Evolutionary conservation across 35 echinoderm and acorn worm genomes (phyloP).

Genomic region (Anneissia japonica): DNA sequence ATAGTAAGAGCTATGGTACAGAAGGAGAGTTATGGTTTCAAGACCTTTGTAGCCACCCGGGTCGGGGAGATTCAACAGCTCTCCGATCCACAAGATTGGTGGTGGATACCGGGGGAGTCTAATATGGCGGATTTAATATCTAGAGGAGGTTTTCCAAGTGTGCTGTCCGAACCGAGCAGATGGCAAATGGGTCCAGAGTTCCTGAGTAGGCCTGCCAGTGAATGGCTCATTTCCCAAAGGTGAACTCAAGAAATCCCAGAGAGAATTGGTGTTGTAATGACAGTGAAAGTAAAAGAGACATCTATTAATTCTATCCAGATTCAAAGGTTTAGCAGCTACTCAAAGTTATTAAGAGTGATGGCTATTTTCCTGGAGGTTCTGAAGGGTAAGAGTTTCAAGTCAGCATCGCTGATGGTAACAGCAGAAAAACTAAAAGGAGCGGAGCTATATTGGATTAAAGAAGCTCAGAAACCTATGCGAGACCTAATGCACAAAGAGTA

Average conservation of each 20-base stretch:
- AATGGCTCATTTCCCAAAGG: too few species aligned
- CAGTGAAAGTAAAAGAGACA: neutral
- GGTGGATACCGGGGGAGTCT: conserved; percentile 21
- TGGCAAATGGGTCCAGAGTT: too few species aligned
- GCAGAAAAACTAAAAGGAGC: neutral
- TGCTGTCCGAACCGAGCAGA: too few species aligned
- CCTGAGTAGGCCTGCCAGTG: too few species aligned
- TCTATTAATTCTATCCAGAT: neutral
- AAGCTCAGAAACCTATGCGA: conserved; percentile 16
- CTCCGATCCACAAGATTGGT: conserved; percentile 45
- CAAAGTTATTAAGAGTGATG: neutral
- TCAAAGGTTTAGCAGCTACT: neutral
- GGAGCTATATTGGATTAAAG: conserved; percentile 31
- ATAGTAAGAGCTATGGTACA: conserved; percentile 52
- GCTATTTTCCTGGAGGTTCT: neutral
- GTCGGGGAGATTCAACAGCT: conserved; percentile 39
- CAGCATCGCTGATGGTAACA: neutral
- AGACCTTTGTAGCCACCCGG: conserved; percentile 47
- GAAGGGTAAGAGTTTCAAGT: neutral
- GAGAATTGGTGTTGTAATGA: neutral
- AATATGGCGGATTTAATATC: conserved; percentile 34
- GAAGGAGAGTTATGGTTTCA: conserved; percentile 52
- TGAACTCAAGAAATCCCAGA: neutral
- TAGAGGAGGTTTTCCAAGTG: too few species aligned
- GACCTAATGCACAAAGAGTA: conserved; percentile 1